phyloP scores from a whole-genome alignment of 2,113 vertebrate genomes.

The Takifugu flavidus region DNA sequence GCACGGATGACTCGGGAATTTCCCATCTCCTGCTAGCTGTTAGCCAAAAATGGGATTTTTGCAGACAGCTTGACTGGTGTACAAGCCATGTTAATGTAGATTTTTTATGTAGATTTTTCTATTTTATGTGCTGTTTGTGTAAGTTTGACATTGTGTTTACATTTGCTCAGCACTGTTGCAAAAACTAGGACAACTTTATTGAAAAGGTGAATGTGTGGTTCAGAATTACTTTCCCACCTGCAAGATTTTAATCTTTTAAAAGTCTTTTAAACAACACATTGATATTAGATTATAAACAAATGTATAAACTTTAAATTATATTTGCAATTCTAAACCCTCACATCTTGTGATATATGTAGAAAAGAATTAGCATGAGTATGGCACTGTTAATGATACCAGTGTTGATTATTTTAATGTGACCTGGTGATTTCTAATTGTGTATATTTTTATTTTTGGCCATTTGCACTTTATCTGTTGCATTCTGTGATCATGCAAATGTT shows the following conservation, averaged over 20 bases:
- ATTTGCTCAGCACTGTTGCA: conserved; percentile 43
- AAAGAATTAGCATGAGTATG: conserved; percentile 42
- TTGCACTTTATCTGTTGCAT: conserved; percentile 67
- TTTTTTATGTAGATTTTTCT: conserved; percentile 39
- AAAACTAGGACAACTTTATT: conserved; percentile 22
- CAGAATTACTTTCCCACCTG: conserved; percentile 2
- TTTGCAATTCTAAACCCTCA: conserved; percentile 20
- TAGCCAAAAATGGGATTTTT: conserved; percentile 12
- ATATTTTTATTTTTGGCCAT: conserved; percentile 43
- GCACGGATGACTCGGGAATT: neutral
- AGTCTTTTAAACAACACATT: too few relatives aligned
- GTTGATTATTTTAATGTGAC: conserved; percentile 61
- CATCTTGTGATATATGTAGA: conserved; percentile 30
- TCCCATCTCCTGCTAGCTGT: conserved; percentile 1
- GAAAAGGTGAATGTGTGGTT: conserved; percentile 30
- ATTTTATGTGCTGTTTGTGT: conserved; percentile 18
- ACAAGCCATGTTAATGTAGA: conserved; percentile 11
- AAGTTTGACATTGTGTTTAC: conserved; percentile 42
- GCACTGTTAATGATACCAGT: conserved; percentile 50
- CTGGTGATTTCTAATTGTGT: conserved; percentile 20
- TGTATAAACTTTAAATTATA: conserved; percentile 37
- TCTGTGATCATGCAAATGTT: conserved; percentile 39
- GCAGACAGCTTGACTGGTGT: conserved; percentile 25
- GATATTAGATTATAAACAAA: neutral
- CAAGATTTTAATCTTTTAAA: conserved; percentile 5